A percentile compares a stretch with the other conserved stretches of the same genome.
These are phyloP conservation scores for Quadroppia sp. DNA, from an alignment of 2,888 invertebrate species.

Conservation along the genomic window DNA sequence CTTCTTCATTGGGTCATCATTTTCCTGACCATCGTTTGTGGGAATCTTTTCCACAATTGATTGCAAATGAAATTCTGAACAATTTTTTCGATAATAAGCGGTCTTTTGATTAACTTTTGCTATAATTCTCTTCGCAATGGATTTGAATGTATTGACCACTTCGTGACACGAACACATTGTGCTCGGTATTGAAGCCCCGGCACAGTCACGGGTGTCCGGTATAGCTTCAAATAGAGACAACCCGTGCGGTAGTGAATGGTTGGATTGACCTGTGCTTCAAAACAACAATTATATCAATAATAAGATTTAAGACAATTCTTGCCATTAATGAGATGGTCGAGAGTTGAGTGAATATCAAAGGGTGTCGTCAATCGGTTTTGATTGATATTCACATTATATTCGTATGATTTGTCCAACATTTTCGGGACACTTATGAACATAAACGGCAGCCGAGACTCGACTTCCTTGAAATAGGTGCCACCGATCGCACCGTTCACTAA, in stretches of 20 bases:
- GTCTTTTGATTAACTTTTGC: no score
- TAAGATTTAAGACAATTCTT: no score
- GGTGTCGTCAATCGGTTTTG: slow-evolving; percentile 52
- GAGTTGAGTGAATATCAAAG: slow-evolving; percentile 54
- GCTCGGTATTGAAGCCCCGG: slow-evolving; percentile 51
- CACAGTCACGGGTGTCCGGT: slow-evolving; percentile 51
- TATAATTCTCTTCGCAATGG: no score
- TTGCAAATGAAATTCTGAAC: no score
- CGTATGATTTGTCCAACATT: slow-evolving; percentile 63
- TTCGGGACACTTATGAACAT: slow-evolving; percentile 52
- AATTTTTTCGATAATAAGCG: no score
- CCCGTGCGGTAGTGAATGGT: slow-evolving; percentile 38
- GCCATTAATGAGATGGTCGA: slow-evolving; percentile 50
- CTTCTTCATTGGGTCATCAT: no score
- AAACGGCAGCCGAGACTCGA: slow-evolving; percentile 54
- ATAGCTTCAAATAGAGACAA: slow-evolving; percentile 51
- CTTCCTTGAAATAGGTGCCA: slow-evolving; percentile 61
- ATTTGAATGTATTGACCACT: no score
- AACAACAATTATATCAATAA: no score
- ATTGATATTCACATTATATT: slow-evolving; percentile 60
- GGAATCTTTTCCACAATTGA: no score
- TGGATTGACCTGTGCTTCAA: background rate
- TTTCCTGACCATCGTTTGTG: no score
- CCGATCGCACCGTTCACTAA: slow-evolving; percentile 79
- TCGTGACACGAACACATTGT: slow-evolving; percentile 52